Evolutionary conservation across 1,140 invertebrate species (phyloP).

Genomic region (Acyrthosiphon pisum): DNA sequence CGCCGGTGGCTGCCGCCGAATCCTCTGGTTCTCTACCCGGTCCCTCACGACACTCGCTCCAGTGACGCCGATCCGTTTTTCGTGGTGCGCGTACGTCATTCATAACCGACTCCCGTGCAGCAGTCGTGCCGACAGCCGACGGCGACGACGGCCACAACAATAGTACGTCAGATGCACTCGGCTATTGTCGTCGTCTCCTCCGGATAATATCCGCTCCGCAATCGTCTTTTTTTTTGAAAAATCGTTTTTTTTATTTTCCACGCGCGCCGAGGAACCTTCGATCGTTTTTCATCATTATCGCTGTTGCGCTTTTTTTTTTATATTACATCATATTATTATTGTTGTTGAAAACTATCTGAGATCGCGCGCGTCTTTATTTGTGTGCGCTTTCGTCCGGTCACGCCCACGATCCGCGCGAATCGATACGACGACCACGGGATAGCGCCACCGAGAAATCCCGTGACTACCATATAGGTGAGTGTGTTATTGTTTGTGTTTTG

Average conservation of each 20-base stretch:
- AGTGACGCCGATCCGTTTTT: slow-evolving; percentile 2
- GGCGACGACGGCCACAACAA: background rate
- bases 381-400: background rate
- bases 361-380: background rate
- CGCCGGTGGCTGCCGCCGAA: background rate
- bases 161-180: background rate
- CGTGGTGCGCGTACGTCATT: background rate
- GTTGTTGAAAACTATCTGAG: background rate
- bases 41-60: background rate
- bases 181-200: slow-evolving; percentile 3
- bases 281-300: background rate
- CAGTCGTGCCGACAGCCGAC: background rate
- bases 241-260: background rate
- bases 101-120: background rate
- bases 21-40: slow-evolving; percentile 7
- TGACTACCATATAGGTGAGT: background rate
- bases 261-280: background rate
- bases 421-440: background rate
- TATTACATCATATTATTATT: background rate
- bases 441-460: background rate
- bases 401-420: background rate
- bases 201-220: background rate
- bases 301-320: background rate
- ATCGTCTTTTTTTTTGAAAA: background rate
- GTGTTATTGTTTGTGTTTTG: background rate